These are phyloP conservation scores for Lepidothrix coronata DNA, from an alignment of 2,113 vertebrate species.

Conservation along the genomic window DNA sequence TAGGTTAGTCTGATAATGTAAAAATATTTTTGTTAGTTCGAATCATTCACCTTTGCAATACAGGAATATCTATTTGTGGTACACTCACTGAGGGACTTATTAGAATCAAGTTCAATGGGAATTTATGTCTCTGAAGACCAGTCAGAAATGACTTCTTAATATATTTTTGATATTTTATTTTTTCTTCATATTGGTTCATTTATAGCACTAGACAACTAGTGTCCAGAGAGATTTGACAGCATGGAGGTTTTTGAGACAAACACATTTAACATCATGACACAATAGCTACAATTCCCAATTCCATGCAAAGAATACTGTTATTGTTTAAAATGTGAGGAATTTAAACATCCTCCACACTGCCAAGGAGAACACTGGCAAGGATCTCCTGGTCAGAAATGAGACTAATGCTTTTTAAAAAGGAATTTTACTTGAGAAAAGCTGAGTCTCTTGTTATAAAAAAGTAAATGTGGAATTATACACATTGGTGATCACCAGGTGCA, in stretches of 20 bases:
- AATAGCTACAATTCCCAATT: neutral
- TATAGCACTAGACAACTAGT: neutral
- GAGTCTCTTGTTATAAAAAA: neutral
- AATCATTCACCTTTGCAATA: neutral
- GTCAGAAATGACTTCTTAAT: neutral
- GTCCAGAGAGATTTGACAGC: neutral
- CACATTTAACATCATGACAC: neutral
- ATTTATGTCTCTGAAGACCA: neutral
- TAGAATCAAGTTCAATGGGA: neutral
- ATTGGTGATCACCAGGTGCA: neutral
- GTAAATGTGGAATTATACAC: neutral
- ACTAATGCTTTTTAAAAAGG: neutral
- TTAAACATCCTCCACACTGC: neutral
- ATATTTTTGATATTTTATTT: neutral
- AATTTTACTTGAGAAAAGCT: neutral
- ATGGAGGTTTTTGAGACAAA: neutral
- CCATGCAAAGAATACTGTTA: neutral
- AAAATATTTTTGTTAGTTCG: neutral
- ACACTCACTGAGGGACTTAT: neutral
- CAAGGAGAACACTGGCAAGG: neutral
- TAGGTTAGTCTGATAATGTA: neutral
- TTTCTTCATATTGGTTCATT: neutral
- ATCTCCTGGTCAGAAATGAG: neutral
- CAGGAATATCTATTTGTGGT: neutral
- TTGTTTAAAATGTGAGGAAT: neutral